Evolutionary conservation across 2,113 vertebrate genomes (phyloP).

Genomic region (Apteryx owenii): DNA sequence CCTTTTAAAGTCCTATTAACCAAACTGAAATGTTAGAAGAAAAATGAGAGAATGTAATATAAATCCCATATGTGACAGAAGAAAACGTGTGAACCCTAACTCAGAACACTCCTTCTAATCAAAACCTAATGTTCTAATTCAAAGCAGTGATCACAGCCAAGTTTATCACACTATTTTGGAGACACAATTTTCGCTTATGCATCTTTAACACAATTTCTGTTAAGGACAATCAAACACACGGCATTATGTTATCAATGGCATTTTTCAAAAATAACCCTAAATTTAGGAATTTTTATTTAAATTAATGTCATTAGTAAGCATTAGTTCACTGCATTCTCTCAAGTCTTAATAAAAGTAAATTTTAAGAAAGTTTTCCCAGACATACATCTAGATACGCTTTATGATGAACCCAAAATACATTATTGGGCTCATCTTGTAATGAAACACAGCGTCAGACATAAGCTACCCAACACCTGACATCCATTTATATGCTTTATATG

Average conservation of each 20-base stretch:
- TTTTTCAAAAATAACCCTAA: background rate
- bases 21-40: background rate
- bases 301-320: background rate
- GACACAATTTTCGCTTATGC: background rate
- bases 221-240: background rate
- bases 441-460: background rate
- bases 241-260: accelerated
- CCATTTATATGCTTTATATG: background rate
- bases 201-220: background rate
- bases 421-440: background rate
- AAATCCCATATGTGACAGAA: background rate
- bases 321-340: background rate
- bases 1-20: background rate
- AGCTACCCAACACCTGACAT: background rate
- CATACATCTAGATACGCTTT: background rate
- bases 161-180: background rate
- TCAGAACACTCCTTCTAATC: background rate
- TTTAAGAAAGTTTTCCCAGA: background rate
- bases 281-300: background rate
- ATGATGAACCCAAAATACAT: background rate
- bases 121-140: background rate
- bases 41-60: background rate
- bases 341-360: background rate
- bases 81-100: background rate
- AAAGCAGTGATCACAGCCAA: background rate